Evolutionary conservation across 2,888 invertebrate species (phyloP).

Genomic region (Metopia argyrocephala): DNA sequence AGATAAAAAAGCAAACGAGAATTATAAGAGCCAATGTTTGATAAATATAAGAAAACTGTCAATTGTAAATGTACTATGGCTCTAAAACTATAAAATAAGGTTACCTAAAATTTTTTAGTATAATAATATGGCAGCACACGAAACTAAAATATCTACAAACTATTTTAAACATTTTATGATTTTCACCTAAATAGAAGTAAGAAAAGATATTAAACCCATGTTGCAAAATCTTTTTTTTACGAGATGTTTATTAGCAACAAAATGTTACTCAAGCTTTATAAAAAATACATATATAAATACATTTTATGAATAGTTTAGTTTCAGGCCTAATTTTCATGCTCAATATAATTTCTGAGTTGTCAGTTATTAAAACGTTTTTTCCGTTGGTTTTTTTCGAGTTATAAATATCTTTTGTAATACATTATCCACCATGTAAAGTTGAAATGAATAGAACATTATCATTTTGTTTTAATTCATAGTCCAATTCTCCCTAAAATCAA

Average conservation of each 20-base stretch:
- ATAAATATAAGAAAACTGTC: background rate
- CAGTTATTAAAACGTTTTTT: background rate
- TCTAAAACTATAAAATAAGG: slow-evolving; percentile 8
- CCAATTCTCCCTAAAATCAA: slow-evolving; percentile 81
- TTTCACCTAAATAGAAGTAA: background rate
- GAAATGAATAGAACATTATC: slow-evolving; percentile 91
- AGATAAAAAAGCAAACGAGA: slow-evolving; percentile 48
- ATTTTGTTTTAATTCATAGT: slow-evolving; percentile 84
- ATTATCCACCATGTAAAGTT: slow-evolving; percentile 90
- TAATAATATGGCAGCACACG: background rate
- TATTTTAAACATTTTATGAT: background rate
- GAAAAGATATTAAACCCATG: background rate
- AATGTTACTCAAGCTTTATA: no score
- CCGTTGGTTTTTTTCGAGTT: background rate
- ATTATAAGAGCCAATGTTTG: background rate
- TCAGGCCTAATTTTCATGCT: no score
- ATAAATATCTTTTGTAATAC: no score
- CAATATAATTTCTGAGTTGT: background rate
- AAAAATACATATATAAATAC: no score
- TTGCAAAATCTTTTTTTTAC: no score
- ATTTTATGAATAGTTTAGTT: no score
- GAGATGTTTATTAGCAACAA: no score
- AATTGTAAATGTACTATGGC: background rate
- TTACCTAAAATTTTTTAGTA: background rate
- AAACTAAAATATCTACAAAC: no score